phyloP scores from a whole-genome alignment of 2,797 vertebrate species.

The Aratinga solstitialis region DNA sequence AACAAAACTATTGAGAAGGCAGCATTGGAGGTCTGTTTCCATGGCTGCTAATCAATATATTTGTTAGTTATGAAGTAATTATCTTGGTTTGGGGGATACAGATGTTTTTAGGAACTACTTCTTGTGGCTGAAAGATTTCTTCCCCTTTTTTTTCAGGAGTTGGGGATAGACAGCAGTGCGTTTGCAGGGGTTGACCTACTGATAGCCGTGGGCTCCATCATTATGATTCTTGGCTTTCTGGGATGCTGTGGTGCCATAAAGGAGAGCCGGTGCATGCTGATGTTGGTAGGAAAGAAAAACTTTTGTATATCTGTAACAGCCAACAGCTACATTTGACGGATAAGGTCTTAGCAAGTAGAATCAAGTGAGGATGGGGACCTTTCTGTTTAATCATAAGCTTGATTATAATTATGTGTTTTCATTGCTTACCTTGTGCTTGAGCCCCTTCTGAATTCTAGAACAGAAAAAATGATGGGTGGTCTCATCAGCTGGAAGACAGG shows the following conservation, averaged over 20 bases:
- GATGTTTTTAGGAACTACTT: not conserved
- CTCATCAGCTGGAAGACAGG: not conserved
- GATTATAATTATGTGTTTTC: not conserved
- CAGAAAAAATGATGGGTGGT: not conserved
- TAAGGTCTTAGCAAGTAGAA: not conserved
- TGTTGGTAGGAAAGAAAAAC: conserved; percentile 76
- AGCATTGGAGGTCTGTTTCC: not conserved
- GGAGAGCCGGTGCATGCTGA: conserved; percentile 87
- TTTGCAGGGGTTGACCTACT: conserved; percentile 70
- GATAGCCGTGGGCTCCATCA: conserved; percentile 83
- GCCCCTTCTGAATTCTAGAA: not conserved
- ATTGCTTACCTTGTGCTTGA: not conserved
- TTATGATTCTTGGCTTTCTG: conserved; percentile 89
- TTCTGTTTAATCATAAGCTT: not conserved
- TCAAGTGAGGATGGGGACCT: not conserved
- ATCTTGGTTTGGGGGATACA: not conserved
- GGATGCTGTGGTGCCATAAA: conserved; percentile 87
- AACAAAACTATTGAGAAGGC: not conserved
- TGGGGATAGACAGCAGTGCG: not conserved
- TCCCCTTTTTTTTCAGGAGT: conserved; percentile 47
- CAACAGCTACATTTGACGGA: not conserved
- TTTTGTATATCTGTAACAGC: not conserved
- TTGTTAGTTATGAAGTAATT: not conserved
- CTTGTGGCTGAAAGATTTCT: not conserved
- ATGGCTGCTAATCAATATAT: not conserved